Evolutionary conservation across 2,113 vertebrate species (phyloP).

Genomic region (Terrapene triunguis): DNA sequence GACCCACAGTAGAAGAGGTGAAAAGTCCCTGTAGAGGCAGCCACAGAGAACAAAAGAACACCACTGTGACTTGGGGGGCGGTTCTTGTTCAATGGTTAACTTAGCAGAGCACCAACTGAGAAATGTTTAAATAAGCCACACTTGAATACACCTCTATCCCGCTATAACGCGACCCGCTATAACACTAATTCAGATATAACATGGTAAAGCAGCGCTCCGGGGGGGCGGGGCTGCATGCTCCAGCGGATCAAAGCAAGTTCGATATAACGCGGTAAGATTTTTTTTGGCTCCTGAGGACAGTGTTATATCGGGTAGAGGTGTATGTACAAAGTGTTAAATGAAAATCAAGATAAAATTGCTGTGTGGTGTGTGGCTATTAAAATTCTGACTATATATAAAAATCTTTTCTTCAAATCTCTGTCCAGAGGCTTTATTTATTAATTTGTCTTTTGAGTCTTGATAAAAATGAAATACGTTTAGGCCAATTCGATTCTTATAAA

Average conservation of each 20-base stretch:
- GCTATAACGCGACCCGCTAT: too few relatives aligned
- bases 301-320: too few relatives aligned
- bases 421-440: not conserved
- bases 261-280: too few relatives aligned
- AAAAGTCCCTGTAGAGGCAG: not conserved
- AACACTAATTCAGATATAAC: too few relatives aligned
- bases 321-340: not conserved
- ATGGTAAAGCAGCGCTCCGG: too few relatives aligned
- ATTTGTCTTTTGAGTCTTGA: not conserved
- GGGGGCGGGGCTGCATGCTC: too few relatives aligned
- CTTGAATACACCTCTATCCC: not conserved
- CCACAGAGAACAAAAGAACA: not conserved
- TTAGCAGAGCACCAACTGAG: not conserved
- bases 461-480: not conserved
- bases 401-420: not conserved
- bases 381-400: not conserved
- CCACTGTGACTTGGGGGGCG: accelerated
- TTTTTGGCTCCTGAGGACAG: too few relatives aligned
- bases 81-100: not conserved
- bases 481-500: not conserved
- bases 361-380: not conserved
- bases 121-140: accelerated
- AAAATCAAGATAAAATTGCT: not conserved
- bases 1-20: not conserved
- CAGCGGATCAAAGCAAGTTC: too few relatives aligned